Conservation (phyloP, 2,888 invertebrate species). For the Eupithecia dodoneata region DNA sequence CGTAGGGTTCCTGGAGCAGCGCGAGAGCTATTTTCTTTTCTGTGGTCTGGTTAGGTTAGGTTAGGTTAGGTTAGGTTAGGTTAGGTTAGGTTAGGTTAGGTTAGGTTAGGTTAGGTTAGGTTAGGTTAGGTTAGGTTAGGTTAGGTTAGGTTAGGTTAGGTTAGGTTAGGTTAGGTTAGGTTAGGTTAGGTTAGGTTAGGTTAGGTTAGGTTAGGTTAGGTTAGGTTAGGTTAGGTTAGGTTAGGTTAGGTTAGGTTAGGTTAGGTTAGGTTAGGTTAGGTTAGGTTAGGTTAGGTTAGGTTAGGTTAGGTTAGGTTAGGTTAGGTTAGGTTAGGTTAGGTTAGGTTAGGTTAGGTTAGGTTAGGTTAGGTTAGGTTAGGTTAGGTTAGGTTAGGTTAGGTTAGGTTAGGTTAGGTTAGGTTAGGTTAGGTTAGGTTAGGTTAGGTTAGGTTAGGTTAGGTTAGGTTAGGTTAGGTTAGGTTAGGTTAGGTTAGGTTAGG, state of each 20-base stretch:
- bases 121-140: slow-evolving; percentile 37
- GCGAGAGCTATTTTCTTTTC: too few species aligned
- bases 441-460: slow-evolving; percentile 47
- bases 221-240: slow-evolving; percentile 37
- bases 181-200: slow-evolving; percentile 31
- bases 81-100: too few species aligned
- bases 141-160: slow-evolving; percentile 41
- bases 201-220: slow-evolving; percentile 32
- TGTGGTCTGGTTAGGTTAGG: too few species aligned
- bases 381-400: slow-evolving; percentile 44
- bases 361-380: slow-evolving; percentile 11
- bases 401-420: slow-evolving; percentile 49
- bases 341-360: slow-evolving; percentile 7
- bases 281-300: slow-evolving; percentile 33
- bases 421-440: slow-evolving; percentile 53
- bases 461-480: slow-evolving; percentile 45
- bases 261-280: slow-evolving; percentile 32
- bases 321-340: slow-evolving; percentile 35
- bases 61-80: too few species aligned
- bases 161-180: slow-evolving; percentile 40
- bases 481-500: slow-evolving; percentile 40
- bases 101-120: slow-evolving; percentile 17
- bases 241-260: slow-evolving; percentile 37
- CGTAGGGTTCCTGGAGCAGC: too few species aligned
- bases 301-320: slow-evolving; percentile 48